Evolutionary conservation across 2,113 vertebrate genomes (phyloP).

Genomic region (Tupaia chinensis): DNA sequence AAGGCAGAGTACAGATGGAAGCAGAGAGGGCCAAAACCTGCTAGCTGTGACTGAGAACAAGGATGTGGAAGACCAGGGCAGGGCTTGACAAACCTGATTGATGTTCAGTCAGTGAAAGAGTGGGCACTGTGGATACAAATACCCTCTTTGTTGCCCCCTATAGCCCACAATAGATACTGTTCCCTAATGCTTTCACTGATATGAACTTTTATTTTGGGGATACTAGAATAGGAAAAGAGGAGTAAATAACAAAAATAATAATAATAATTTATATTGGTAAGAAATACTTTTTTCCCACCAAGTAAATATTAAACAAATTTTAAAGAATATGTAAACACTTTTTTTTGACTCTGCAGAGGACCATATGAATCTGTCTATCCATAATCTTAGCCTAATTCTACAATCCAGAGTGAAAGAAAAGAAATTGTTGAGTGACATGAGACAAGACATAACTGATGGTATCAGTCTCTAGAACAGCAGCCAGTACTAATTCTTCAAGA

Average conservation of each 20-base stretch:
- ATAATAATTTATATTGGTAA: background rate
- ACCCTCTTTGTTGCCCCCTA: background rate
- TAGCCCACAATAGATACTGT: background rate
- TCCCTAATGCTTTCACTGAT: background rate
- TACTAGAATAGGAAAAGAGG: background rate
- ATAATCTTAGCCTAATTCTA: background rate
- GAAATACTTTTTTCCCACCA: background rate
- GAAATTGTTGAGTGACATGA: background rate
- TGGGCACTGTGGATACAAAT: background rate
- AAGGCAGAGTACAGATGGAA: background rate
- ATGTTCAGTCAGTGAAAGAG: background rate
- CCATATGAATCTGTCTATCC: background rate
- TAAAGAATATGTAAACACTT: background rate
- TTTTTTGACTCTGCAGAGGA: background rate
- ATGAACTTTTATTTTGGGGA: background rate
- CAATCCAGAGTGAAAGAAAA: background rate
- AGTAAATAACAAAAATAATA: background rate
- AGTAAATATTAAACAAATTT: background rate
- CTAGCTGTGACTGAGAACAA: background rate
- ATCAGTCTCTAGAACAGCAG: background rate
- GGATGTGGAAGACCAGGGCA: background rate
- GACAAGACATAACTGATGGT: background rate
- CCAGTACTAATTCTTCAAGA: background rate
- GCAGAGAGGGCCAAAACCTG: background rate
- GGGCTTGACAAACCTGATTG: background rate